Base-by-base conservation (phyloP, 2,113 vertebrate genomes). In the Rynchops niger region DNA sequence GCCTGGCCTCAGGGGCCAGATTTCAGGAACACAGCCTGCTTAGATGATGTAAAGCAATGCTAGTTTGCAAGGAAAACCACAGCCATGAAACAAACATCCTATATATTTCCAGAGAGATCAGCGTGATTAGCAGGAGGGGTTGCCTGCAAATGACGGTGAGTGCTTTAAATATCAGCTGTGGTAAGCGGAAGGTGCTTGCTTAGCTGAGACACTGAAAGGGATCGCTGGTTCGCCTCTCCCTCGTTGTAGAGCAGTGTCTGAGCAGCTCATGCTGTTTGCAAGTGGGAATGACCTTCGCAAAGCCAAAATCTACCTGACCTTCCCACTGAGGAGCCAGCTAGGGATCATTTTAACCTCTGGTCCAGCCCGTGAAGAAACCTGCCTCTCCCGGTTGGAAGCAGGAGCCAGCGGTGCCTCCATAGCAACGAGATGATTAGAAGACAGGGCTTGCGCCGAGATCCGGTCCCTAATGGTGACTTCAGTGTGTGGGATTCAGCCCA, bases 371-470 rank as follows among this genome's bases (percentile, higher is more conserved):
- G 53, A 77, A 82, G 61, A 91, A 96, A 91, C 66, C 65, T 88
- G 59, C 83, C 32, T 91, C 55, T 73, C 89, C 52, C 7, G 1
- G 85, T 12, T 69, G 87, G 87, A 91, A 87, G 84, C 93, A 73
- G 86, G 70, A 95, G 81, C 81, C 77, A 94, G 84, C 42, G 22
- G 84, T 80, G 93, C 85, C 87, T 96, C 92, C 96, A 93, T 96
- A 93, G 88, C 96, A 97, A 95, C 95, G 11, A 88, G 93, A 77
- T 77, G 85, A 92, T 83, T 52, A 94, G 81, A 65, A 97, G 92
- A 82, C 58, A 82, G 89, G 61, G 52, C 21, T 76, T 53, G 58
- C 11, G 9, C 86, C 2, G 59, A 85, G 83, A 96, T 91, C 65
- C 12, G 8, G 73, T 87, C 91, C 93, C 81, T 82, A 58, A 72